These are phyloP conservation scores for Trinorchestia longiramus DNA, from an alignment of 1,140 invertebrate species.

Conservation along the genomic window DNA sequence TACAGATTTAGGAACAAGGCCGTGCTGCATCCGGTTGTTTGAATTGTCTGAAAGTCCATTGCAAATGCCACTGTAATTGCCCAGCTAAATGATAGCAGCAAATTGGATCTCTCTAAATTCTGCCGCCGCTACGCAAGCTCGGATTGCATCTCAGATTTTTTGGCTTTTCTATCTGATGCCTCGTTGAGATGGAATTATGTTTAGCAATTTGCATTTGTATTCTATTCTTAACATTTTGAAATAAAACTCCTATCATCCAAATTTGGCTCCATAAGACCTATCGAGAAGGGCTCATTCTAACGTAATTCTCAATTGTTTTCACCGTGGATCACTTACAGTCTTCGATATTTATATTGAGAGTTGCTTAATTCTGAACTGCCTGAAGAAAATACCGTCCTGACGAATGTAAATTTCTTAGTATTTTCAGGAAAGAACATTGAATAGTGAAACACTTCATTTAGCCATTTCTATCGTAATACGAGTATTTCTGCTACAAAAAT, in stretches of 20 bases:
- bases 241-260: background rate
- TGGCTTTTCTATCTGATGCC: background rate
- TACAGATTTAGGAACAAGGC: background rate
- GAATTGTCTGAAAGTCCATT: constrained; percentile 42
- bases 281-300: background rate
- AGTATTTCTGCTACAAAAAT: too few relatives aligned
- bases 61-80: constrained; percentile 49
- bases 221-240: background rate
- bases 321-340: too few relatives aligned
- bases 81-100: constrained; percentile 22
- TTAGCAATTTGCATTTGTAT: background rate
- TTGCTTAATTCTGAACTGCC: too few relatives aligned
- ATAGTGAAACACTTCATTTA: too few relatives aligned
- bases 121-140: background rate
- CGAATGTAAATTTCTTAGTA: too few relatives aligned
- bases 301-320: background rate
- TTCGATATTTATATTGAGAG: too few relatives aligned
- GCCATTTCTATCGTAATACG: too few relatives aligned
- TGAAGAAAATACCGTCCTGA: too few relatives aligned
- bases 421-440: too few relatives aligned
- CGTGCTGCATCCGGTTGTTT: background rate
- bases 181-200: background rate
- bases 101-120: constrained; percentile 26
- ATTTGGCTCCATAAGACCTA: background rate
- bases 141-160: background rate